Base-by-base conservation (phyloP, 2,888 invertebrate genomes). In the Scaptomyza reducta region DNA sequence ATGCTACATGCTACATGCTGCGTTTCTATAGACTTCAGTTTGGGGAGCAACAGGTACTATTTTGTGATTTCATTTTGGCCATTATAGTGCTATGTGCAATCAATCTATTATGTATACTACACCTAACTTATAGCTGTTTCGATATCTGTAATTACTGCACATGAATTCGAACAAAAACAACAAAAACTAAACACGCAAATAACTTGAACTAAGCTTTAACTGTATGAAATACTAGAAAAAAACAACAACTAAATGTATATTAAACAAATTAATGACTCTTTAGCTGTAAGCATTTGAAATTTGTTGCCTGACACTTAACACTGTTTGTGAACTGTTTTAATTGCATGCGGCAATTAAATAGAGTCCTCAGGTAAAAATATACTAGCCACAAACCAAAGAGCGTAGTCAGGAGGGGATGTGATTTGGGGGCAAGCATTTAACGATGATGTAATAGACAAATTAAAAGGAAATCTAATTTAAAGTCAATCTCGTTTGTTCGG, bases 321-420 rank as follows among this genome's bases (percentile, higher is more conserved):
- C 87, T 84, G 84, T 81, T 85, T 87, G 77, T 85, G 50, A 87
- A 86, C 75, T 71, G 74, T 86, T 90, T 87, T 88, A 79, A 89
- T 91, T 91, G 91, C 91, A 91, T 91, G 91, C 91, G 89, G 91
- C 91, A 89, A 87, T 79, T 86, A 89, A 90, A 86, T 84, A 91
- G 91, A 87, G 77, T 77, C 74, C 74, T 85, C 90, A 91, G 91
- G 91, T 91, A 91, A 91, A 76, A 78, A 6, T 14, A 74, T 80
- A 86, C 58, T 73, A 63, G 60, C 38, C 65, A 62, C 54, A 63
- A 77, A 70, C n/a, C 27, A 60, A 38, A 10, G 18, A 13, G 49
- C 49, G 49, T 33, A 22, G 49, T 49, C 18, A 18, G 47, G 10
- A 9, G 16, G 5, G 13, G 16, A 14, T 35, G 35, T 35, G 35